Conservation (phyloP, 2,113 vertebrate genomes). For the Rhodinocichla rosea region DNA sequence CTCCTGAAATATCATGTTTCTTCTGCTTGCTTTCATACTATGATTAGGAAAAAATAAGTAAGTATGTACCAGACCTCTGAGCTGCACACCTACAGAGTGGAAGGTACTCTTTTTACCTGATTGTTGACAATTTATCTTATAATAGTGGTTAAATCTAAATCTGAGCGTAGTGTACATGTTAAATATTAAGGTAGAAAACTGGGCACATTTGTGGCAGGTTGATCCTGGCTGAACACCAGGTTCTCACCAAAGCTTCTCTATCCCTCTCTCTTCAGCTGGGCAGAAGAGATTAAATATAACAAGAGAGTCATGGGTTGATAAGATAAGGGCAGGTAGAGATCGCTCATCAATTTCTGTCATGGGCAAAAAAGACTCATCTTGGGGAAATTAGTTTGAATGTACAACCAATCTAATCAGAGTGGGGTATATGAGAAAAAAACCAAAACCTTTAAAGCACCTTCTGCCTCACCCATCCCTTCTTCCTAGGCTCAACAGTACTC, state of each 20-base stretch:
- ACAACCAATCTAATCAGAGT: not conserved
- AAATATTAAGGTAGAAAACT: not conserved
- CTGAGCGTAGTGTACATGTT: not conserved
- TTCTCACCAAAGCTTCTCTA: not conserved
- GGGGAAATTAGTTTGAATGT: not conserved
- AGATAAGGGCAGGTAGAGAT: not conserved
- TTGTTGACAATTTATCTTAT: not conserved
- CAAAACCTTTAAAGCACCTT: not conserved
- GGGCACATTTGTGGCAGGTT: not conserved
- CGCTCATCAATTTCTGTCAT: not conserved
- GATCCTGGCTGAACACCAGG: not conserved
- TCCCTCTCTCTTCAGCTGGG: not conserved
- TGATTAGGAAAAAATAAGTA: not conserved
- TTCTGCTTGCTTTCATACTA: not conserved
- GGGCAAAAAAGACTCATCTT: not conserved
- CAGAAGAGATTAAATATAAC: not conserved
- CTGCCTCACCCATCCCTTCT: not conserved
- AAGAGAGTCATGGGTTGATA: fast-evolving
- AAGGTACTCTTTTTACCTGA: not conserved
- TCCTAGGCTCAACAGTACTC: not conserved
- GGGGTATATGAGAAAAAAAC: not conserved
- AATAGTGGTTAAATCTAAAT: not conserved
- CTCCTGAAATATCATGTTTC: not conserved
- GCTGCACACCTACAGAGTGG: not conserved
- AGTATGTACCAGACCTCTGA: fast-evolving